Conservation (phyloP, 2,888 invertebrate genomes). For the Leuctra nigra region DNA sequence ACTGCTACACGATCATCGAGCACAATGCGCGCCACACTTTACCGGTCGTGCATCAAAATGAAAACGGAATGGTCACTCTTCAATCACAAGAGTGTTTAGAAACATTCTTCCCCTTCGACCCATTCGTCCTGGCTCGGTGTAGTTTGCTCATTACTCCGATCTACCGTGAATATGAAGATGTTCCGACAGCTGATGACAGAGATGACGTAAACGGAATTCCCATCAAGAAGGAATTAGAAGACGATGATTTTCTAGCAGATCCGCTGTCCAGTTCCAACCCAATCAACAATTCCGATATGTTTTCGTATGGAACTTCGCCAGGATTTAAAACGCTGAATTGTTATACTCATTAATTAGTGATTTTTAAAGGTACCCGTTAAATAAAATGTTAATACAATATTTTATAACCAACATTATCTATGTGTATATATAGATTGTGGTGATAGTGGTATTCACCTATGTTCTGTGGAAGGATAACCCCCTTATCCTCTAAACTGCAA, state of each 20-base stretch:
- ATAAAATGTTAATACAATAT: too few species aligned
- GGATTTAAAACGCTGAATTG: conserved; percentile 44
- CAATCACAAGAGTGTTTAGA: conserved; percentile 47
- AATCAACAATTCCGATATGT: conserved; percentile 31
- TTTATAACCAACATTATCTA: too few species aligned
- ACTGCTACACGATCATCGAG: conserved; percentile 87
- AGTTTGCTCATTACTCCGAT: conserved; percentile 40
- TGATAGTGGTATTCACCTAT: too few species aligned
- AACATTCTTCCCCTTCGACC: conserved; percentile 87
- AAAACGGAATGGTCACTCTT: conserved; percentile 38
- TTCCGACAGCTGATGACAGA: conserved; percentile 35
- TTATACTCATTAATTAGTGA: too few species aligned
- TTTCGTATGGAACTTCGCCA: conserved; percentile 43
- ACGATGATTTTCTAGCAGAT: conserved; percentile 34
- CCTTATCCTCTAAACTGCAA: too few species aligned
- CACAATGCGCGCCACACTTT: conserved; percentile 62
- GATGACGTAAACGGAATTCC: too few species aligned
- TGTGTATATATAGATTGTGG: too few species aligned
- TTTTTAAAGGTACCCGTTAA: too few species aligned
- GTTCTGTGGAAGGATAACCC: too few species aligned
- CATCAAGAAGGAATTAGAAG: conserved; percentile 31
- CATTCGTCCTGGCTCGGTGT: conserved; percentile 63
- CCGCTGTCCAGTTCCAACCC: not conserved
- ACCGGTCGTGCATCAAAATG: conserved; percentile 50
- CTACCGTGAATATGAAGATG: conserved; percentile 47